Evolutionary conservation across 2,888 invertebrate species (phyloP).

Genomic region (Polymixis flavicincta): DNA sequence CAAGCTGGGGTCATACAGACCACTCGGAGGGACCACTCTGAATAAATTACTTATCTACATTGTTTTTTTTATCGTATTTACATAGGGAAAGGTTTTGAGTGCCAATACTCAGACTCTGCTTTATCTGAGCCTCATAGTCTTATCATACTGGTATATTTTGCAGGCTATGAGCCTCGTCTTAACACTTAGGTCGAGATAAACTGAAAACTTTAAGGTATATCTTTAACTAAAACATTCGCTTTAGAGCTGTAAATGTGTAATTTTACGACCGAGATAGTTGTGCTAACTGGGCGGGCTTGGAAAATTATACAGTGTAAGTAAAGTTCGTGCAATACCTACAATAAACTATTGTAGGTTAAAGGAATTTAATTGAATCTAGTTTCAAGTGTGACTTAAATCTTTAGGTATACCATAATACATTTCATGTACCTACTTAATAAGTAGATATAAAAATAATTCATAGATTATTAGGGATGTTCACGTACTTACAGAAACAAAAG

Average conservation of each 20-base stretch:
- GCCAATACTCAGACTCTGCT: constrained; percentile 47
- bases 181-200: constrained; percentile 55
- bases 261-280: constrained; percentile 45
- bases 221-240: constrained; percentile 44
- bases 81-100: constrained; percentile 70
- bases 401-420: background rate
- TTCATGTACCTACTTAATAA: background rate
- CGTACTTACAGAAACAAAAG: background rate
- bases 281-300: constrained; percentile 18
- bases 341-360: background rate
- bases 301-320: constrained; percentile 12
- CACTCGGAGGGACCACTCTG: constrained; percentile 79
- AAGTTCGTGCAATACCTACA: background rate
- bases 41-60: constrained; percentile 86
- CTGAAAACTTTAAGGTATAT: constrained; percentile 41
- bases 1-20: constrained; percentile 79
- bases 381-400: background rate
- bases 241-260: constrained; percentile 54
- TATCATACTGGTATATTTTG: constrained; percentile 57
- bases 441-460: background rate
- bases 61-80: constrained; percentile 75
- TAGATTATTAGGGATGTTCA: background rate
- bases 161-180: constrained; percentile 30
- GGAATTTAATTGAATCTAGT: background rate
- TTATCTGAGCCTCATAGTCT: constrained; percentile 55